Evolutionary conservation across 2,888 invertebrate genomes (phyloP).

Genomic region (Xestia rhomboidea): DNA sequence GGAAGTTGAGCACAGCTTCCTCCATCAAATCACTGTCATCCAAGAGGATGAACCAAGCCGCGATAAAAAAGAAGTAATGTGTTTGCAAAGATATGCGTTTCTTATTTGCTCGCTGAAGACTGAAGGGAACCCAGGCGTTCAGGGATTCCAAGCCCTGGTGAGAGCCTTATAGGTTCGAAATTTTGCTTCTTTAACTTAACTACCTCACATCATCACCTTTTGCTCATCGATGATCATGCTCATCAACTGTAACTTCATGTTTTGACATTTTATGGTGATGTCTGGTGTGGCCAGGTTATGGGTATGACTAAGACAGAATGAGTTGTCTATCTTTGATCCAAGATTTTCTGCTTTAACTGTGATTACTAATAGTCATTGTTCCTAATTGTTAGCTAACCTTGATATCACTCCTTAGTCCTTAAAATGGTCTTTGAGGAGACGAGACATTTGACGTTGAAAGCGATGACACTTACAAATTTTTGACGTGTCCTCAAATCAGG

Average conservation of each 20-base stretch:
- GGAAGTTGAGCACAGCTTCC: constrained; percentile 72
- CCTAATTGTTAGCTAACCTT: not conserved
- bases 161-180: constrained; percentile 90
- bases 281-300: constrained; percentile 54
- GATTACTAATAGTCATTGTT: too few relatives aligned
- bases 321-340: not conserved
- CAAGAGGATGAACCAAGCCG: constrained; percentile 76
- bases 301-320: constrained; percentile 64
- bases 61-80: constrained; percentile 86
- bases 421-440: not conserved
- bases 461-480: too few relatives aligned
- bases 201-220: constrained; percentile 71
- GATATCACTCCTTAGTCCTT: not conserved
- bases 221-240: constrained; percentile 69
- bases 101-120: constrained; percentile 90
- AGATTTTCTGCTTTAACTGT: not conserved
- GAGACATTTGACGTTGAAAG: not conserved
- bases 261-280: constrained; percentile 66
- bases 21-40: constrained; percentile 72
- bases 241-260: constrained; percentile 60
- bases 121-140: constrained; percentile 90
- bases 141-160: constrained; percentile 91
- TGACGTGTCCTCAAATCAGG: not conserved
- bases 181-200: constrained; percentile 88
- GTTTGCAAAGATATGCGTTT: constrained; percentile 90